Conservation (phyloP, 2,888 invertebrate species). For the Diplolepis rosae region DNA sequence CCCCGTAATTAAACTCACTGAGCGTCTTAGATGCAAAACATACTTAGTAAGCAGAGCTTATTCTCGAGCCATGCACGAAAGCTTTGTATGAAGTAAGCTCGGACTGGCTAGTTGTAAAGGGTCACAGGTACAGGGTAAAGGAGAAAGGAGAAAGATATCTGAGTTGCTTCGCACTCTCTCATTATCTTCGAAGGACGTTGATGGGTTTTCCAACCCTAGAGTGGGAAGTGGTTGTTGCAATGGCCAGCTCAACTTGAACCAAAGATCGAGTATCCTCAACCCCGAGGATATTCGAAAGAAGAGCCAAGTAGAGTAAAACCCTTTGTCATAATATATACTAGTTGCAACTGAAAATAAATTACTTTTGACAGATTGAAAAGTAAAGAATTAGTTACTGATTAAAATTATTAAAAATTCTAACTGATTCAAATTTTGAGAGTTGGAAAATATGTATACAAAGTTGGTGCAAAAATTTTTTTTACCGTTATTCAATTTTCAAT, state of each 20-base stretch:
- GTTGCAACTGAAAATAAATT: too few relatives aligned
- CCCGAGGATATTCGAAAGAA: background rate
- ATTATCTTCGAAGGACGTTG: constrained; percentile 53
- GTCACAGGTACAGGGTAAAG: constrained; percentile 45
- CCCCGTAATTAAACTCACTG: constrained; percentile 50
- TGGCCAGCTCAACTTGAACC: constrained; percentile 55
- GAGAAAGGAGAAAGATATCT: constrained; percentile 41
- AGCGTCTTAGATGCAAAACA: constrained; percentile 72
- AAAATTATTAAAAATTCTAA: too few relatives aligned
- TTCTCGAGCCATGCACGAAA: constrained; percentile 42
- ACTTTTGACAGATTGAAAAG: too few relatives aligned
- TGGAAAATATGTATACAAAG: too few relatives aligned
- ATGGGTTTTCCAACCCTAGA: constrained; percentile 63
- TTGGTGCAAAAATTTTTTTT: too few relatives aligned
- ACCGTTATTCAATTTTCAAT: too few relatives aligned
- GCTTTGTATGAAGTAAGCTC: constrained; percentile 38
- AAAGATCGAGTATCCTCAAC: constrained; percentile 60
- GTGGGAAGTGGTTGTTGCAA: constrained; percentile 54
- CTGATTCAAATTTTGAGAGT: too few relatives aligned
- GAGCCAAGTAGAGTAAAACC: background rate
- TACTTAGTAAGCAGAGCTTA: constrained; percentile 68
- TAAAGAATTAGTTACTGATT: too few relatives aligned
- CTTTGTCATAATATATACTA: too few relatives aligned
- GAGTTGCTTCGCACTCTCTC: constrained; percentile 39
- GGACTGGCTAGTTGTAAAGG: constrained; percentile 36